phyloP scores from a whole-genome alignment of 1,140 invertebrate genomes.

The Drosophila erecta region DNA sequence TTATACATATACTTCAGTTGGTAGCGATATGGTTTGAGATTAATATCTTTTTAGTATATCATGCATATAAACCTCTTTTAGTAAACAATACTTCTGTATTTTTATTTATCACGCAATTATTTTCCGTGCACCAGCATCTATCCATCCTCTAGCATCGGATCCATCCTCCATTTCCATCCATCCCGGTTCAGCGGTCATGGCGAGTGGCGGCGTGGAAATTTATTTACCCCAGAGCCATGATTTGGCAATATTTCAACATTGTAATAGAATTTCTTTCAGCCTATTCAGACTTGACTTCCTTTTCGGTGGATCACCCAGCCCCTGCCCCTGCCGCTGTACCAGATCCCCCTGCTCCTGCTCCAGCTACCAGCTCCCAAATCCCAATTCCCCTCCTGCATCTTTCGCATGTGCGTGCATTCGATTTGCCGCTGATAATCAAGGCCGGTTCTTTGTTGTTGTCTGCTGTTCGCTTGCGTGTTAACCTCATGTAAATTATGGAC shows the following conservation, averaged over 20 bases:
- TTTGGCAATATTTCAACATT: slow-evolving; percentile 82
- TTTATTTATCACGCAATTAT: neutral
- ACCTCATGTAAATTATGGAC: slow-evolving; percentile 80
- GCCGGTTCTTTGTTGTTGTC: slow-evolving; percentile 52
- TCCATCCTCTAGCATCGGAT: slow-evolving; percentile 16
- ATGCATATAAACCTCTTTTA: too few relatives aligned
- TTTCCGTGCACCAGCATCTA: slow-evolving; percentile 31
- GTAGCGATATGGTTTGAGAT: too few relatives aligned
- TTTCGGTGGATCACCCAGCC: slow-evolving; percentile 30
- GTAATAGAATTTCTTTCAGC: slow-evolving; percentile 76
- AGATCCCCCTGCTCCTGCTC: slow-evolving; percentile 2
- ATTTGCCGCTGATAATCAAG: slow-evolving; percentile 73
- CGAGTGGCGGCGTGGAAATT: slow-evolving; percentile 73
- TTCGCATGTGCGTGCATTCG: slow-evolving; percentile 66
- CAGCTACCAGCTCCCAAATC: neutral
- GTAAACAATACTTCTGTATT: neutral
- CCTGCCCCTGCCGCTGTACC: slow-evolving; percentile 1
- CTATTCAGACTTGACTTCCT: slow-evolving; percentile 61
- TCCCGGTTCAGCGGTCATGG: slow-evolving; percentile 71
- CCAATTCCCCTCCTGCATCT: neutral
- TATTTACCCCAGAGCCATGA: slow-evolving; percentile 80
- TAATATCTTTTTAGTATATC: neutral
- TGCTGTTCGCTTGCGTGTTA: slow-evolving; percentile 71
- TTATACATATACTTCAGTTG: too few relatives aligned
- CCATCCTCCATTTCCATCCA: slow-evolving; percentile 29